Conservation (phyloP, 2,113 vertebrate species). For the Semnornis frantzii region DNA sequence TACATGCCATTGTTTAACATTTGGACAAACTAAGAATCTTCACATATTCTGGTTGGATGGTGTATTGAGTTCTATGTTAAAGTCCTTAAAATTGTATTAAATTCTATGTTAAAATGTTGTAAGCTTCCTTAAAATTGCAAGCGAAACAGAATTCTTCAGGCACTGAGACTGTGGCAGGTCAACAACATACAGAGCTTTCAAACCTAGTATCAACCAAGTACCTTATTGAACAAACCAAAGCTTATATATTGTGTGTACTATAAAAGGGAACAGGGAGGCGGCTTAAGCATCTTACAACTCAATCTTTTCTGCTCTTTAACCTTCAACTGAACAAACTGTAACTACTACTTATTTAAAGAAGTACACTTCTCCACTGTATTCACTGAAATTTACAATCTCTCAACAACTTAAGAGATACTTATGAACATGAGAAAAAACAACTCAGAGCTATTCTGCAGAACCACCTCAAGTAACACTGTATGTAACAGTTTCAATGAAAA, state of each 20-base stretch:
- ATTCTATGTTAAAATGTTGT: background rate
- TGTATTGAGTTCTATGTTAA: background rate
- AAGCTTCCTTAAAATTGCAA: background rate
- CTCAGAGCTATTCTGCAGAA: background rate
- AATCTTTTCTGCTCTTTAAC: background rate
- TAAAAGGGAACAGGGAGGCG: background rate
- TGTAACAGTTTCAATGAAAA: background rate
- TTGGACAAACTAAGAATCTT: background rate
- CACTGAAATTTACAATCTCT: background rate
- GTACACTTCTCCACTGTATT: background rate
- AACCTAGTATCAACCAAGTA: background rate
- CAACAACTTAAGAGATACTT: background rate
- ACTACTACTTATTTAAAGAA: background rate
- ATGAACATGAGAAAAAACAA: background rate
- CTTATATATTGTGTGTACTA: background rate
- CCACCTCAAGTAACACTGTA: background rate
- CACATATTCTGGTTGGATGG: background rate
- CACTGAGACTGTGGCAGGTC: background rate
- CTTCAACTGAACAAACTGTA: background rate
- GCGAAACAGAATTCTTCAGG: background rate
- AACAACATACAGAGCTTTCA: background rate
- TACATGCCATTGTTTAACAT: background rate
- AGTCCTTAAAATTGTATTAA: background rate
- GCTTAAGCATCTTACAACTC: background rate
- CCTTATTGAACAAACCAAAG: background rate